Evolutionary conservation across 2,113 vertebrate genomes (phyloP).

Genomic region (Xerus inauris): DNA sequence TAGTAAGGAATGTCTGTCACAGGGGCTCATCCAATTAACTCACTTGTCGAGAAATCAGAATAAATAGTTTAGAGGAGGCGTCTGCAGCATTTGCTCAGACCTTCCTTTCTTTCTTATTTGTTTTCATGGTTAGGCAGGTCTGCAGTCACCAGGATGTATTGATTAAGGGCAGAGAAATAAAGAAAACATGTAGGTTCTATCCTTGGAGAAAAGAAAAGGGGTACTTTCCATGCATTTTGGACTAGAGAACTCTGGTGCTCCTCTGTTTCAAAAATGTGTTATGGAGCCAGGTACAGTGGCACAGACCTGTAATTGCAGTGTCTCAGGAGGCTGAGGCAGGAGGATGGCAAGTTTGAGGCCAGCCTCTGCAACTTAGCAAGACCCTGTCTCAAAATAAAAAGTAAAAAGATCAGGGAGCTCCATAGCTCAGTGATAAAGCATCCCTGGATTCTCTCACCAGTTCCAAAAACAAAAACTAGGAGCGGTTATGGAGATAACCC

Average conservation of each 20-base stretch:
- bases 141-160: not conserved
- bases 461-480: too few species aligned
- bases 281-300: not conserved
- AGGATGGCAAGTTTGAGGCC: too few species aligned
- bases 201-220: not conserved
- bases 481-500: not conserved
- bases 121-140: not conserved
- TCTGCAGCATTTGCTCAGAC: not conserved
- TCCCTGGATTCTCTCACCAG: too few species aligned
- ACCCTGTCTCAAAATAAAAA: too few species aligned
- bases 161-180: not conserved
- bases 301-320: too few species aligned
- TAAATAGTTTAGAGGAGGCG: constrained; percentile 42
- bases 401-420: too few species aligned
- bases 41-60: constrained; percentile 70
- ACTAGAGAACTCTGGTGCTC: not conserved
- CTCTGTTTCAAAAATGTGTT: not conserved
- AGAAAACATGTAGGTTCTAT: not conserved
- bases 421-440: too few species aligned
- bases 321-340: too few species aligned
- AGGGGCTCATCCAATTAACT: constrained; percentile 71
- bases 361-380: too few species aligned
- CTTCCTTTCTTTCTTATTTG: constrained; percentile 45
- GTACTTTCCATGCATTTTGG: not conserved
- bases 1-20: constrained; percentile 64